Conservation (phyloP, 2,113 vertebrate species). For the Martes martes region DNA sequence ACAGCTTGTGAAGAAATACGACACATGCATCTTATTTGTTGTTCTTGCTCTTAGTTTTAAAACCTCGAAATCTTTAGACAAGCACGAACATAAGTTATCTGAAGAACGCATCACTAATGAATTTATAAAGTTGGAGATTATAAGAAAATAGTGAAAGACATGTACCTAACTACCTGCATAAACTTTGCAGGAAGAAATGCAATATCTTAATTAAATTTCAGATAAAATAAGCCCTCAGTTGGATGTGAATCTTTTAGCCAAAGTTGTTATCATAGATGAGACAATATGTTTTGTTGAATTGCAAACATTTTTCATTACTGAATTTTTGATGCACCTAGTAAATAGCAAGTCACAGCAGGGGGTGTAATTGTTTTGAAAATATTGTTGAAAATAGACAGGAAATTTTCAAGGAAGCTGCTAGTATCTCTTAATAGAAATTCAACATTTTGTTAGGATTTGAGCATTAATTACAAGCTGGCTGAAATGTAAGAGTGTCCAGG, state of each 20-base stretch:
- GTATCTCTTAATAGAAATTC: slow-evolving; percentile 45
- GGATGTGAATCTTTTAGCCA: background rate
- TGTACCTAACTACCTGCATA: background rate
- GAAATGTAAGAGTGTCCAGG: background rate
- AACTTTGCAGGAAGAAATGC: background rate
- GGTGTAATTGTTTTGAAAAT: slow-evolving; percentile 62
- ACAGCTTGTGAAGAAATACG: background rate
- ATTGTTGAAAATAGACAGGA: slow-evolving; percentile 59
- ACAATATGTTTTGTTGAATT: slow-evolving; percentile 19
- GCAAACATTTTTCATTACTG: slow-evolving; percentile 56
- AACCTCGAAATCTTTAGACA: background rate
- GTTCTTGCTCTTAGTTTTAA: background rate
- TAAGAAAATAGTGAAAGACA: background rate
- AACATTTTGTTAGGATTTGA: background rate
- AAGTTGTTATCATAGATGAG: slow-evolving; percentile 2
- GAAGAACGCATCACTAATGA: background rate
- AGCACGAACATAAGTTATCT: background rate
- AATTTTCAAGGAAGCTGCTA: slow-evolving; percentile 23
- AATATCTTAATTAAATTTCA: slow-evolving; percentile 34
- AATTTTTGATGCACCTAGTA: slow-evolving; percentile 54
- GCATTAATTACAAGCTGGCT: slow-evolving; percentile 56
- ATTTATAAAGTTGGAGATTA: background rate
- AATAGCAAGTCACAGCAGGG: slow-evolving; percentile 57
- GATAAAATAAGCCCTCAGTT: slow-evolving; percentile 23
- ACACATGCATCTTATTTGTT: background rate